Evolutionary conservation across 2,113 vertebrate species (phyloP).

Genomic region (Rhinoptilus africanus): DNA sequence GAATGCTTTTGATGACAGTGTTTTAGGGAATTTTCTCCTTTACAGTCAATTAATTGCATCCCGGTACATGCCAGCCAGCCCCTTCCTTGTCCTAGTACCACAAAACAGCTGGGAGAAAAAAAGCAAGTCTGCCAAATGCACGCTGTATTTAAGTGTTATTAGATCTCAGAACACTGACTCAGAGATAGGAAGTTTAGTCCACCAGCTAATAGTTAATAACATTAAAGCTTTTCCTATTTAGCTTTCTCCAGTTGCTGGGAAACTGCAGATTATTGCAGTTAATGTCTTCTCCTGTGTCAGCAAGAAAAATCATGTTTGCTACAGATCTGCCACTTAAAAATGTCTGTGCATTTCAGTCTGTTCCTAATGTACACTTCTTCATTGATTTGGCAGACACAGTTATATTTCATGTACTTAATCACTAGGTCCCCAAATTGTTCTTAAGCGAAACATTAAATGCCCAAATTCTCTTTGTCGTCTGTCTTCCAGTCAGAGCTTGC

Average conservation of each 20-base stretch:
- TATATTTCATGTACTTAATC: slow-evolving; percentile 1
- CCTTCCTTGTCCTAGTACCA: background rate
- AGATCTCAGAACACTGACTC: background rate
- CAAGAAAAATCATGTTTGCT: slow-evolving; percentile 31
- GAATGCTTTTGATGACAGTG: background rate
- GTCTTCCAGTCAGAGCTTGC: background rate
- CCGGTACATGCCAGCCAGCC: background rate
- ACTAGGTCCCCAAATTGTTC: background rate
- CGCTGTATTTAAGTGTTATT: background rate
- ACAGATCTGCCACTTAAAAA: background rate
- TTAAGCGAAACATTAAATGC: background rate
- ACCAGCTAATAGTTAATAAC: background rate
- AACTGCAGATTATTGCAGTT: background rate
- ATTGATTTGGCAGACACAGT: background rate
- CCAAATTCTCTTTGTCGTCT: background rate
- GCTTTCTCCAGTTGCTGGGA: background rate
- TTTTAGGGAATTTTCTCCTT: background rate
- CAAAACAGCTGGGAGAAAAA: background rate
- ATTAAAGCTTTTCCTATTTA: background rate
- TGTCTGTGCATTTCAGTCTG: background rate
- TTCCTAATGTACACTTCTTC: background rate
- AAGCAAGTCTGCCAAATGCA: background rate
- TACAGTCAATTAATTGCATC: background rate
- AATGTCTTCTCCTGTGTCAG: background rate
- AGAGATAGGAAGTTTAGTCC: background rate